A percentile compares a stretch with the other conserved stretches of the same genome.
phyloP scores from a whole-genome alignment of 2,797 vertebrate genomes.

The Silurus aristotelis region DNA sequence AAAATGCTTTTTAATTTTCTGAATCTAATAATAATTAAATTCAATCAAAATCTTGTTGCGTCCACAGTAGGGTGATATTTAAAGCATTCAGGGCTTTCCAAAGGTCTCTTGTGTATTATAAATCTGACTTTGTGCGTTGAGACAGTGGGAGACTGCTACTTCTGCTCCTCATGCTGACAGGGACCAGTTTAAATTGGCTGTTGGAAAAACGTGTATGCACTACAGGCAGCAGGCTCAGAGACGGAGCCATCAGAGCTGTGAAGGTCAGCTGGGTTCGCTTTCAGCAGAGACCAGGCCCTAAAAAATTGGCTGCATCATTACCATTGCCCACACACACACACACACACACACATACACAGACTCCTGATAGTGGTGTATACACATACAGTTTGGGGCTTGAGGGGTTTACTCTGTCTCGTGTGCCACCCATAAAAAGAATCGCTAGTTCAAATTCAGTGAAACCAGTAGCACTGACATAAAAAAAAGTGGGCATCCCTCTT shows the following conservation, averaged over 20 bases:
- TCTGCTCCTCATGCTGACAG: slow-evolving; percentile 47
- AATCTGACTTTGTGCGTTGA: slow-evolving; percentile 23
- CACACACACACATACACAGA: neutral
- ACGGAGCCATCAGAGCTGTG: slow-evolving; percentile 35
- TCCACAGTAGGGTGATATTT: slow-evolving; percentile 39
- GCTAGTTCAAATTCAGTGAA: slow-evolving; percentile 1
- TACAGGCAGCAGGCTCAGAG: slow-evolving; percentile 33
- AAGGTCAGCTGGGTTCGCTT: slow-evolving; percentile 44
- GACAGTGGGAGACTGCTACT: slow-evolving; percentile 40
- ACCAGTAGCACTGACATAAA: neutral
- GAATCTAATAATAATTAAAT: neutral
- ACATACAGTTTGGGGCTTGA: slow-evolving; percentile 8
- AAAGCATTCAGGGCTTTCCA: slow-evolving; percentile 14
- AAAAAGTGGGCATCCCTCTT: neutral
- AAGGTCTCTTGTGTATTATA: slow-evolving; percentile 30
- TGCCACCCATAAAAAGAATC: neutral
- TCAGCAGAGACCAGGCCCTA: slow-evolving; percentile 35
- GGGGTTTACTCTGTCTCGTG: slow-evolving; percentile 1
- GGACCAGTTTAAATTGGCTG: slow-evolving; percentile 58
- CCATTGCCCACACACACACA: slow-evolving; percentile 11
- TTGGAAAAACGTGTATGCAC: slow-evolving; percentile 42
- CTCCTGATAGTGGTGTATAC: slow-evolving; percentile 7
- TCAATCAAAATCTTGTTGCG: neutral
- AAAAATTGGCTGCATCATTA: slow-evolving; percentile 57
- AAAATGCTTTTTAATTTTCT: neutral